phyloP scores from a whole-genome alignment of 2,888 invertebrate genomes.

The Epiblema foenella region DNA sequence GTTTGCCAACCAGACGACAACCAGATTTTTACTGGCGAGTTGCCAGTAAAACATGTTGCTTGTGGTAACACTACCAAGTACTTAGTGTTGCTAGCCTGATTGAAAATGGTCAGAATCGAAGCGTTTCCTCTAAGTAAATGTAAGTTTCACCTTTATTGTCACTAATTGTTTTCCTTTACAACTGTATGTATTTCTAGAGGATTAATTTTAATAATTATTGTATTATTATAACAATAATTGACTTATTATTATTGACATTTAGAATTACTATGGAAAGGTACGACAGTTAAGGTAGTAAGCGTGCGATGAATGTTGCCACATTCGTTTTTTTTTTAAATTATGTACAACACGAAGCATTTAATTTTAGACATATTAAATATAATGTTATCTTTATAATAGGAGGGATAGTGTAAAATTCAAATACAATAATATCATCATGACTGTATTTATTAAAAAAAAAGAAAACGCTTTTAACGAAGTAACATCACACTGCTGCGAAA shows the following conservation, averaged over 20 bases:
- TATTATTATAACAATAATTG: constrained; percentile 78
- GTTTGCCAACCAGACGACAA: constrained; percentile 38
- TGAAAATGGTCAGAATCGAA: constrained; percentile 53
- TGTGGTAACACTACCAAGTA: constrained; percentile 51
- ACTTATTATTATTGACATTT: constrained; percentile 75
- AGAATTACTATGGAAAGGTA: constrained; percentile 76
- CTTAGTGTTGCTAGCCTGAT: constrained; percentile 64
- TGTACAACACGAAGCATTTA: constrained; percentile 85
- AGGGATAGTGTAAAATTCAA: constrained; percentile 65
- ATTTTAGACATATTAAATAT: constrained; percentile 83
- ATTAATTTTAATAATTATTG: constrained; percentile 78
- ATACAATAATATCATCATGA: constrained; percentile 62
- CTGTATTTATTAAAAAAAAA: constrained; percentile 71
- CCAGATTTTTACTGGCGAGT: constrained; percentile 32
- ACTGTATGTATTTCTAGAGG: constrained; percentile 78
- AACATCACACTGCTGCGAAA: constrained; percentile 77
- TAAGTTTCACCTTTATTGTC: constrained; percentile 79
- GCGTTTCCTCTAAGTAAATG: constrained; percentile 61
- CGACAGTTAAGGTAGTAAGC: constrained; percentile 57
- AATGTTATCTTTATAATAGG: constrained; percentile 76
- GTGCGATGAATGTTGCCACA: constrained; percentile 38
- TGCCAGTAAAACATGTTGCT: constrained; percentile 64
- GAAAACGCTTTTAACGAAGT: constrained; percentile 70
- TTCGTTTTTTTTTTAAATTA: constrained; percentile 61
- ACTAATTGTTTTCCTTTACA: constrained; percentile 76